Evolutionary conservation across 2,113 vertebrate genomes (phyloP), one percentile per base, ranked within the genome.

Genomic region (Chiloscyllium plagiosum): DNA sequence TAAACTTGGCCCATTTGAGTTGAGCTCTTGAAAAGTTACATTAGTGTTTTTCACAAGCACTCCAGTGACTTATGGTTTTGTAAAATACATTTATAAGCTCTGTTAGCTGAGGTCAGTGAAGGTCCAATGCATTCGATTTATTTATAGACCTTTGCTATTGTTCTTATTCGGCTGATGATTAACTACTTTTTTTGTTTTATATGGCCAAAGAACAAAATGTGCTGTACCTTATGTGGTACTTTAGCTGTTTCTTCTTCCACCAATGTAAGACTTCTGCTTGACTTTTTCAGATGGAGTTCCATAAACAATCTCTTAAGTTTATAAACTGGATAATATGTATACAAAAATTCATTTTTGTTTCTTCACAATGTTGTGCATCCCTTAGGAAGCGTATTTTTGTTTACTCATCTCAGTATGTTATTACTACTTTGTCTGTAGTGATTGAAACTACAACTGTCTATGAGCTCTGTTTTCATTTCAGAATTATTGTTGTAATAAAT

Each of bases 181-280:
- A 72, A 95, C 94, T 33, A 72, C 69, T 95, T 52, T 72, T 95
- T 95, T 95, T 72, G 94, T 76, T 72, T 15, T 95, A 26, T 1
- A 47, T 52, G 29, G 69, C 47, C 69, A 95, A 95, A 95, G 94
- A 76, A 95, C 94, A 95, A 76, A 95, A 72, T 95, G 94, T 95
- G 42, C 94, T 95, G 94, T 76, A 33, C 69, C 47, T 95, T 95
- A 52, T 47, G 26, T 95, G 22, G 68, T 47, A 95, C 50, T 95
- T 72, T 72, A 95, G 33, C 68, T 26, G 13, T 47, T 70, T 37
- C 37, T 20, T n/a, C 68, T 70, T 47, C 66, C 19, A 33, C 61
- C 19, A 10, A 19, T 65, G 33, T 61, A 56, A 37, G 72, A 95
- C 68, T 52, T 70, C 20, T 95, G 93, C 8, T 15, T 33, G 24